phyloP scores from a whole-genome alignment of 1,140 invertebrate species.

The Diploscapter pachys region DNA sequence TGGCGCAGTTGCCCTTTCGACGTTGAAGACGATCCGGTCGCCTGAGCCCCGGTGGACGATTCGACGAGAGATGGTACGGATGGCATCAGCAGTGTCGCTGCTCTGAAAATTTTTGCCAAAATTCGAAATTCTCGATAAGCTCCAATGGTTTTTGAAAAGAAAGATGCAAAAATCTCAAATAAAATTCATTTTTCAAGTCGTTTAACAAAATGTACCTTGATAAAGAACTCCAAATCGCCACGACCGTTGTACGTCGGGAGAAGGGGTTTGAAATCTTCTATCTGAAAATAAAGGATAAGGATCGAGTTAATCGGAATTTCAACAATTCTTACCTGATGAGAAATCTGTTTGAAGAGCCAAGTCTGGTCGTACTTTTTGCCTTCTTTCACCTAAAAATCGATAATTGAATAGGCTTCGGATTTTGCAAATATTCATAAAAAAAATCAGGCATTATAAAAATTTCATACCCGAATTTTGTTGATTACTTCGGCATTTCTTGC shows the following conservation, averaged over 20 bases:
- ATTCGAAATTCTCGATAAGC: no score
- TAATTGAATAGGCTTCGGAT: not conserved
- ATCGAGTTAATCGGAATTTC: no score
- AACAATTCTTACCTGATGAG: not conserved
- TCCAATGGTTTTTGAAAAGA: not conserved
- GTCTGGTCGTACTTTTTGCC: not conserved
- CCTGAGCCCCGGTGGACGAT: conserved; percentile 1
- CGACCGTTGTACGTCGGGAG: not conserved
- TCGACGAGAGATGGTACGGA: not conserved
- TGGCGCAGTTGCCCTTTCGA: not conserved
- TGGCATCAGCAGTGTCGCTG: conserved; percentile 1
- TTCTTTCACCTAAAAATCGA: not conserved
- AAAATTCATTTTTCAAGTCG: not conserved
- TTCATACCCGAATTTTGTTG: conserved; percentile 7
- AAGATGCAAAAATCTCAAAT: not conserved
- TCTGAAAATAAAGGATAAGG: not conserved
- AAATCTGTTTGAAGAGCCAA: conserved; percentile 11
- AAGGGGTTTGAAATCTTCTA: conserved; percentile 9
- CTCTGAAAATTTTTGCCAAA: not conserved
- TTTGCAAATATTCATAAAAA: not conserved
- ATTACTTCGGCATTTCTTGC: conserved; percentile 9
- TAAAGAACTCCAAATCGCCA: conserved; percentile 9
- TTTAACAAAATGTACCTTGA: conserved; percentile 9
- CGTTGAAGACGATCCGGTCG: not conserved
- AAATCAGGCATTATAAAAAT: not conserved